Conservation (phyloP, 2,888 invertebrate species). For the Papilio elwesi region DNA sequence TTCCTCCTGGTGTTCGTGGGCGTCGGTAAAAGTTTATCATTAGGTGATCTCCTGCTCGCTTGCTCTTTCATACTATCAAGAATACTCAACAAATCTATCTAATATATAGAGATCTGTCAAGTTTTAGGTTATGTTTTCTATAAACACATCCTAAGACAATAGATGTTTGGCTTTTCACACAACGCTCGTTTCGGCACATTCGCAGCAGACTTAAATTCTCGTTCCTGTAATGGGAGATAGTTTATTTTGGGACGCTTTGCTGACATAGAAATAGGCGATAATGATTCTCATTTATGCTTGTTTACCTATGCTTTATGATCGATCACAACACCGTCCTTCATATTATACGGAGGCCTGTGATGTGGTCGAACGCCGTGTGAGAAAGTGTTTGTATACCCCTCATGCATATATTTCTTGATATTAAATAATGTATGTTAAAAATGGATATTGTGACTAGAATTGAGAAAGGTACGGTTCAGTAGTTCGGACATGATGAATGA, state of each 20-base stretch:
- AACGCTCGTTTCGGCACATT: constrained; percentile 65
- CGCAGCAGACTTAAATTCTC: constrained; percentile 79
- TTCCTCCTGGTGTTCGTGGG: too few species aligned
- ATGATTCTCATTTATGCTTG: constrained; percentile 32
- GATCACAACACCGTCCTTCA: too few species aligned
- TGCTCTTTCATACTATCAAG: too few species aligned
- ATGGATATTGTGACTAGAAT: not conserved
- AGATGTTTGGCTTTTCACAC: constrained; percentile 66
- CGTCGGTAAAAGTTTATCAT: too few species aligned
- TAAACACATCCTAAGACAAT: constrained; percentile 27
- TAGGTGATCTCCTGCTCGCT: too few species aligned
- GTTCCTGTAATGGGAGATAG: constrained; percentile 73
- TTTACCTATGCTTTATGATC: constrained; percentile 8
- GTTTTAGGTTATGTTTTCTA: not conserved
- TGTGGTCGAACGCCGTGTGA: not conserved
- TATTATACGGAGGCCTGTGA: not conserved
- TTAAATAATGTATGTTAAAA: not conserved
- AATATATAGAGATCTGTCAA: not conserved
- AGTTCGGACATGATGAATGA: too few species aligned
- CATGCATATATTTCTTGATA: not conserved
- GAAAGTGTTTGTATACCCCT: not conserved
- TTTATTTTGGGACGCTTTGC: constrained; percentile 59
- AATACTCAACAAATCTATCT: too few species aligned
- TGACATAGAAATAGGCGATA: constrained; percentile 37
- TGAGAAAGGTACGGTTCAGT: not conserved